Evolutionary conservation across 2,888 invertebrate species (phyloP).

Genomic region (Agrochola lota): DNA sequence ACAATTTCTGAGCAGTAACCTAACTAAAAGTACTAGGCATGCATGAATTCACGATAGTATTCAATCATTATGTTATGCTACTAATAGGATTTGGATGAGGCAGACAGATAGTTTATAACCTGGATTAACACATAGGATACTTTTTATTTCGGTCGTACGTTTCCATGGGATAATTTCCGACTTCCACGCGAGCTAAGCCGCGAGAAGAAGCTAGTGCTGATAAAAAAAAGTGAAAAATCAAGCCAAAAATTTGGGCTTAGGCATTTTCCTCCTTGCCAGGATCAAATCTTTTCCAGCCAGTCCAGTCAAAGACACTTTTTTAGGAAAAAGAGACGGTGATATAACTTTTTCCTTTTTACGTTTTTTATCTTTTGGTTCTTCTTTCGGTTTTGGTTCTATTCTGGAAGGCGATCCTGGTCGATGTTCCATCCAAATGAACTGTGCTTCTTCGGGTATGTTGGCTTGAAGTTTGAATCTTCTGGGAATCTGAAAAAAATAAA

Average conservation of each 20-base stretch:
- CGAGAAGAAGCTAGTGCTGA: too few species aligned
- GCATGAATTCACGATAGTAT: too few species aligned
- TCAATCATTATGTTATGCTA: too few species aligned
- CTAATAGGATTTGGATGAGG: too few species aligned
- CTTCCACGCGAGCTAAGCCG: too few species aligned
- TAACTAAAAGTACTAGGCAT: too few species aligned
- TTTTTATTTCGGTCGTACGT: too few species aligned
- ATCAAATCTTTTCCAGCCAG: slow-evolving; percentile 74
- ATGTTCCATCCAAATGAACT: slow-evolving; percentile 82
- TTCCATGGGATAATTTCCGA: too few species aligned
- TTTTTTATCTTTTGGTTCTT: slow-evolving; percentile 31
- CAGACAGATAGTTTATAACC: too few species aligned
- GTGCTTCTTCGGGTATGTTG: slow-evolving; percentile 69
- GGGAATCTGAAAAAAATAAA: slow-evolving; percentile 67
- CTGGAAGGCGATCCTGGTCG: slow-evolving; percentile 35
- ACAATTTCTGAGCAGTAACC: too few species aligned
- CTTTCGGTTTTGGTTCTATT: background rate
- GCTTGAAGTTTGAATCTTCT: slow-evolving; percentile 77
- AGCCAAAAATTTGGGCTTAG: slow-evolving; percentile 76
- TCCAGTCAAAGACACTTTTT: slow-evolving; percentile 70
- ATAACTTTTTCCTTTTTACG: slow-evolving; percentile 39
- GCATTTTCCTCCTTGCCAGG: slow-evolving; percentile 77
- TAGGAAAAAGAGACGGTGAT: slow-evolving; percentile 69
- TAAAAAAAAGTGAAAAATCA: background rate
- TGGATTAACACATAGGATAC: too few species aligned